A percentile compares a stretch with the other conserved stretches of the same genome.
These are phyloP conservation scores for Gobius niger DNA, from an alignment of 2,113 vertebrate genomes.

Conservation along the genomic window DNA sequence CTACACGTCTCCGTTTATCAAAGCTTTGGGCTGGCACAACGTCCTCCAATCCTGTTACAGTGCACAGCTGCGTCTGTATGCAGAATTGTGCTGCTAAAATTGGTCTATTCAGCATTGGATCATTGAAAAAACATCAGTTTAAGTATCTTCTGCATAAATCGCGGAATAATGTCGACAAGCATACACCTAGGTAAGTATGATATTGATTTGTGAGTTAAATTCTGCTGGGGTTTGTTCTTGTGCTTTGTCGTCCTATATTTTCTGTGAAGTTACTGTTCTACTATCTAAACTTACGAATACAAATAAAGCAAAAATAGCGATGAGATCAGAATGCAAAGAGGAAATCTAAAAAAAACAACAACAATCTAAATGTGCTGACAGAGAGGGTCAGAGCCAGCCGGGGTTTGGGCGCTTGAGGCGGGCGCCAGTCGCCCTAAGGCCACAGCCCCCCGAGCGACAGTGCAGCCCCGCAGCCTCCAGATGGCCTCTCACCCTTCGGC, in stretches of 20 bases:
- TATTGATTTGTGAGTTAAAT: not conserved
- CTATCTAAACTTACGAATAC: not conserved
- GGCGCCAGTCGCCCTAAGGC: slow-evolving; percentile 58
- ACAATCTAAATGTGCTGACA: slow-evolving; percentile 33
- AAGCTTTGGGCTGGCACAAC: not conserved
- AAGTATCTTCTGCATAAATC: too few species aligned
- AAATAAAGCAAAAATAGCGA: not conserved
- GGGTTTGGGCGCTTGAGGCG: slow-evolving; percentile 58
- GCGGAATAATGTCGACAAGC: too few species aligned
- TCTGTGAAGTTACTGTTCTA: not conserved
- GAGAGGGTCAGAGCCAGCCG: slow-evolving; percentile 73
- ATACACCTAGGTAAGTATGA: too few species aligned
- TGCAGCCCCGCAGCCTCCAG: slow-evolving; percentile 68
- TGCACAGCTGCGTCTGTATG: too few species aligned
- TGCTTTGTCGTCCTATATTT: not conserved
- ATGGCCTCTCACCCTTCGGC: slow-evolving; percentile 73
- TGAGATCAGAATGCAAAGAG: slow-evolving; percentile 2
- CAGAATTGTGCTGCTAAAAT: too few species aligned
- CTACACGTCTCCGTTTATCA: not conserved
- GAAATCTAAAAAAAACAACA: not conserved
- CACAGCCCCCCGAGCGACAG: slow-evolving; percentile 53
- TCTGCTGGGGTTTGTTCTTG: not conserved
- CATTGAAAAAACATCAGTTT: not conserved
- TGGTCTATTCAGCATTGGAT: not conserved
- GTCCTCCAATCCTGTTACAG: too few species aligned